These are phyloP conservation scores for Holacanthus passer DNA, from an alignment of 2,113 vertebrate species.

Conservation along the genomic window DNA sequence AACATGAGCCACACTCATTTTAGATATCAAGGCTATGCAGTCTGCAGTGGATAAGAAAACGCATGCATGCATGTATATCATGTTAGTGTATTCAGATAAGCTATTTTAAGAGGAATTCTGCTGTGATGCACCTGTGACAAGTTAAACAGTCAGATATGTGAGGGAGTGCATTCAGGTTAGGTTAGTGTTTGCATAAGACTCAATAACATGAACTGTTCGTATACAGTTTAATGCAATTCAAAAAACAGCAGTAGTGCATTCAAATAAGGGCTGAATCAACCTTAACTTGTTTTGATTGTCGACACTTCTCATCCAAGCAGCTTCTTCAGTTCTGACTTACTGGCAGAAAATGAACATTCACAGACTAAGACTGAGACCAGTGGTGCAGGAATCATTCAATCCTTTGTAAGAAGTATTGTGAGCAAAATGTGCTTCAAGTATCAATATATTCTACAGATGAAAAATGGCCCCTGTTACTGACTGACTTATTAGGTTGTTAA, in stretches of 20 bases:
- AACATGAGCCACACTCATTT: not conserved
- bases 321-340: too few relatives aligned
- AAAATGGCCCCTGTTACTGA: not conserved
- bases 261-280: too few relatives aligned
- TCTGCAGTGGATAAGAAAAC: not conserved
- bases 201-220: not conserved
- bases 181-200: not conserved
- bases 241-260: not conserved
- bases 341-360: too few relatives aligned
- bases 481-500: not conserved
- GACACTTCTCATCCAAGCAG: too few relatives aligned
- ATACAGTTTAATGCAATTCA: not conserved
- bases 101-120: not conserved
- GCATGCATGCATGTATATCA: too few relatives aligned
- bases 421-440: not conserved
- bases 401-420: too few relatives aligned
- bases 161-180: not conserved
- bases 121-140: not conserved
- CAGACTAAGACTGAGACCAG: too few relatives aligned
- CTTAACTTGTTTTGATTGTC: too few relatives aligned
- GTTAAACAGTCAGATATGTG: not conserved
- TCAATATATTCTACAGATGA: not conserved
- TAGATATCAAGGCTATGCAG: not conserved
- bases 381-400: too few relatives aligned
- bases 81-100: too few relatives aligned